A percentile compares a stretch with the other conserved stretches of the same genome.
These are phyloP conservation scores for Bovichtus diacanthus DNA, from an alignment of 2,797 vertebrate species.

Conservation along the genomic window DNA sequence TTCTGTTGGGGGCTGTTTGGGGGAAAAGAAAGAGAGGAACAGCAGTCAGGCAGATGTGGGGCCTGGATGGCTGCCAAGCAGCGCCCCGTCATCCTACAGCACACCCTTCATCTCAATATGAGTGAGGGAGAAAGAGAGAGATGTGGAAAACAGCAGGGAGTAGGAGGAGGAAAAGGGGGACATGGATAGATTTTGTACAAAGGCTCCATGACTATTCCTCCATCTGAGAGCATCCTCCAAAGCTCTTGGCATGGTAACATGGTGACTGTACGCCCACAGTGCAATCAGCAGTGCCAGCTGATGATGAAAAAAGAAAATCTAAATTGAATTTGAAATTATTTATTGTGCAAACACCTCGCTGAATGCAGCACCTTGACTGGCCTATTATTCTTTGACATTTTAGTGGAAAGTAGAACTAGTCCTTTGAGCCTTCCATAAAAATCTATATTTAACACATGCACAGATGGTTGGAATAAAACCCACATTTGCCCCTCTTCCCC, in stretches of 20 bases:
- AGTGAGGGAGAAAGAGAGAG: slow-evolving; percentile 66
- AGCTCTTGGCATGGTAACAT: slow-evolving; percentile 54
- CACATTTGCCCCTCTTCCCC: slow-evolving; percentile 66
- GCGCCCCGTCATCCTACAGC: slow-evolving; percentile 74
- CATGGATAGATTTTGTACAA: slow-evolving; percentile 62
- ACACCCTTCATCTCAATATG: slow-evolving; percentile 79
- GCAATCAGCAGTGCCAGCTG: slow-evolving; percentile 53
- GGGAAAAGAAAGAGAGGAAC: slow-evolving; percentile 66
- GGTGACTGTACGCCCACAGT: slow-evolving; percentile 48
- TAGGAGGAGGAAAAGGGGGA: slow-evolving; percentile 53
- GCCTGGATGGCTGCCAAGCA: slow-evolving; percentile 82
- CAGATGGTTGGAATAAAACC: slow-evolving; percentile 81
- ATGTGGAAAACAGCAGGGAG: slow-evolving; percentile 71
- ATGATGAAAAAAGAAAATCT: slow-evolving; percentile 46
- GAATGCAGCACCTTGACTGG: slow-evolving; percentile 66
- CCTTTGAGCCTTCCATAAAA: slow-evolving; percentile 76
- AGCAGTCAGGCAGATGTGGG: slow-evolving; percentile 87
- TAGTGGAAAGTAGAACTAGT: slow-evolving; percentile 75
- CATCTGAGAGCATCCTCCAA: slow-evolving; percentile 67
- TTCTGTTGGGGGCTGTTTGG: slow-evolving; percentile 68
- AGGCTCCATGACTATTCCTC: slow-evolving; percentile 60
- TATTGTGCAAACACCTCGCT: slow-evolving; percentile 67
- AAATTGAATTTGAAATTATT: slow-evolving; percentile 66
- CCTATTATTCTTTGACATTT: slow-evolving; percentile 78
- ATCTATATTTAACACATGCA: slow-evolving; percentile 80